Conservation (phyloP, 2,797 vertebrate genomes). For the Varecia variegata region DNA sequence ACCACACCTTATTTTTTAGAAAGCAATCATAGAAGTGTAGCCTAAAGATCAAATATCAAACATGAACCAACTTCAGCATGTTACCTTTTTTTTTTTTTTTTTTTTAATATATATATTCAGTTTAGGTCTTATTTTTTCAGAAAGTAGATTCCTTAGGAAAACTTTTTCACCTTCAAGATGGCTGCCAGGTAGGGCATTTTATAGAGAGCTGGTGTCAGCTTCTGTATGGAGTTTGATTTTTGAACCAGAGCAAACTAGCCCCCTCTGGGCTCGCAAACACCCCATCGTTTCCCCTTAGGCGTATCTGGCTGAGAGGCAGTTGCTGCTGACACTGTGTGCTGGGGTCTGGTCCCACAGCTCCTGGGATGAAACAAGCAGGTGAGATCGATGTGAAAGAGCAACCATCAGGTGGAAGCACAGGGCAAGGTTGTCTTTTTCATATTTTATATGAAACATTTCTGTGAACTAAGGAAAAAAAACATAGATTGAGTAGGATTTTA, state of each 20-base stretch:
- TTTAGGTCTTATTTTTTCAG: neutral
- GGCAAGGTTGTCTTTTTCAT: conserved; percentile 73
- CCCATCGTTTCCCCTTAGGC: conserved; percentile 75
- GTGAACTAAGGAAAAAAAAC: conserved; percentile 65
- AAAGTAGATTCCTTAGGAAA: neutral
- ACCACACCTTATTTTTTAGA: neutral
- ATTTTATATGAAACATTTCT: conserved; percentile 79
- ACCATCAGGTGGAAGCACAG: conserved; percentile 64
- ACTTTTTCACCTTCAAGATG: neutral
- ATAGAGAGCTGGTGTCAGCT: conserved; percentile 69
- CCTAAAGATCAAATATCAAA: neutral
- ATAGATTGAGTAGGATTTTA: conserved; percentile 55
- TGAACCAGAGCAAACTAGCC: conserved; percentile 69
- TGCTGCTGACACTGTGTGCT: conserved; percentile 49
- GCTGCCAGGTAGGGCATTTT: conserved; percentile 47
- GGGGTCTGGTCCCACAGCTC: conserved; percentile 70
- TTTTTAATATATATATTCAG: neutral
- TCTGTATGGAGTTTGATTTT: conserved; percentile 60
- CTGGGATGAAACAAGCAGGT: conserved; percentile 76
- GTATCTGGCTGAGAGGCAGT: conserved; percentile 65
- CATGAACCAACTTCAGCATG: neutral
- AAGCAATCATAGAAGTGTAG: neutral
- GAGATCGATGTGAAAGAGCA: conserved; percentile 71
- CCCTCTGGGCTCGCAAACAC: conserved; percentile 68
- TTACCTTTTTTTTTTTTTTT: neutral